phyloP scores from a whole-genome alignment of 1,140 invertebrate species.

The Papilio dardanus region DNA sequence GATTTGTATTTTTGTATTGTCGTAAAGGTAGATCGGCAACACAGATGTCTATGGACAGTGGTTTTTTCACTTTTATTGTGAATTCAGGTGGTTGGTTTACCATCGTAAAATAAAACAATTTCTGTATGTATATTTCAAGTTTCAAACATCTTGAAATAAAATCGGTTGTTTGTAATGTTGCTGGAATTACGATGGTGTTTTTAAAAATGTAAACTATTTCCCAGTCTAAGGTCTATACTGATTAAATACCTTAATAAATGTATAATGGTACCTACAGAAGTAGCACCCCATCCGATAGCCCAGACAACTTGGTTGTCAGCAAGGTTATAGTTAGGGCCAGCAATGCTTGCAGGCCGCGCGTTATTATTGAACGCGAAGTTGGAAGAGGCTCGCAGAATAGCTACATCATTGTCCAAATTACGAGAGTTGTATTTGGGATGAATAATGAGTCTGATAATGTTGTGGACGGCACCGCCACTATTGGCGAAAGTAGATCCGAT shows the following conservation, averaged over 20 bases:
- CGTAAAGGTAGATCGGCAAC: no score
- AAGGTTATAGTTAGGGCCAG: slow-evolving; percentile 46
- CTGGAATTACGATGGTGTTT: no score
- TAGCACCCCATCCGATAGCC: slow-evolving; percentile 50
- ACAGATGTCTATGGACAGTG: no score
- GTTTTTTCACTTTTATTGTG: no score
- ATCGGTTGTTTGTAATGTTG: no score
- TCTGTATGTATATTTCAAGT: no score
- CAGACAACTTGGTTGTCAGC: slow-evolving; percentile 46
- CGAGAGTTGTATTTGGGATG: slow-evolving; percentile 82
- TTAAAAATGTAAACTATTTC: no score
- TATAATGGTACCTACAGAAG: slow-evolving; percentile 42
- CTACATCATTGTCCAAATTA: slow-evolving; percentile 86
- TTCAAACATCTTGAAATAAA: no score
- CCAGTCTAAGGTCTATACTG: no score
- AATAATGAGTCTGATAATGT: slow-evolving; percentile 43
- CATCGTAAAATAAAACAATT: no score
- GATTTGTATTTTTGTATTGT: no score
- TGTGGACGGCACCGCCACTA: slow-evolving; percentile 45
- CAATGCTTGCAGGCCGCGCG: slow-evolving; percentile 39
- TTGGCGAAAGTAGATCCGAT: slow-evolving; percentile 47
- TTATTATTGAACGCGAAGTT: slow-evolving; percentile 30
- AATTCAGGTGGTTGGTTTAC: no score
- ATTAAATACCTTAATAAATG: not conserved
- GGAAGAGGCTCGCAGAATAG: slow-evolving; percentile 46